These are phyloP conservation scores for Tholera decimalis DNA, from an alignment of 2,888 invertebrate species.

Conservation along the genomic window DNA sequence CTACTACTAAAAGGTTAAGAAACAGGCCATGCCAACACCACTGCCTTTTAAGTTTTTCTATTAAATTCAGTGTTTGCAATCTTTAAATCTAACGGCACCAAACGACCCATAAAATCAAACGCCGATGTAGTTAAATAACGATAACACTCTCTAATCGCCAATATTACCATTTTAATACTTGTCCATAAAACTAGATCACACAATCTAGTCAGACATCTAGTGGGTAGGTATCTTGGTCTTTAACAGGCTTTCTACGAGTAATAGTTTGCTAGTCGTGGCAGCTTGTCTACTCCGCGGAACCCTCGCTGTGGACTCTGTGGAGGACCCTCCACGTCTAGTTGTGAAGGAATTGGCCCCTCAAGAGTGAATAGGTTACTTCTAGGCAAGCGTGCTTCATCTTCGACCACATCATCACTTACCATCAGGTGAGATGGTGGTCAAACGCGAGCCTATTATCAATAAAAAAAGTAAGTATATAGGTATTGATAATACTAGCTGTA, in stretches of 20 bases:
- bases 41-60: no score
- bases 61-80: background rate
- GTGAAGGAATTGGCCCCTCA: conserved; percentile 27
- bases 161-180: conserved; percentile 30
- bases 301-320: conserved; percentile 5
- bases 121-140: background rate
- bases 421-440: no score
- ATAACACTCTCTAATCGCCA: conserved; percentile 9
- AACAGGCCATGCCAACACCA: no score
- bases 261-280: conserved; percentile 14
- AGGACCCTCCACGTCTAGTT: conserved; percentile 33
- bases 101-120: conserved; percentile 13
- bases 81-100: background rate
- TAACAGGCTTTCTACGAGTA: background rate
- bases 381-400: no score
- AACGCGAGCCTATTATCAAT: no score
- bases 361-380: no score
- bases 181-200: conserved; percentile 20
- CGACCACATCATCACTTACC: no score
- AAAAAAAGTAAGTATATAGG: no score
- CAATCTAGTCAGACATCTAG: conserved; percentile 11
- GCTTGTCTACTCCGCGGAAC: conserved; percentile 9
- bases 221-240: no score
- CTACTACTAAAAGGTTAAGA: no score
- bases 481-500: no score